Evolutionary conservation across 2,797 vertebrate genomes (phyloP).

Genomic region (Tachyglossus aculeatus): DNA sequence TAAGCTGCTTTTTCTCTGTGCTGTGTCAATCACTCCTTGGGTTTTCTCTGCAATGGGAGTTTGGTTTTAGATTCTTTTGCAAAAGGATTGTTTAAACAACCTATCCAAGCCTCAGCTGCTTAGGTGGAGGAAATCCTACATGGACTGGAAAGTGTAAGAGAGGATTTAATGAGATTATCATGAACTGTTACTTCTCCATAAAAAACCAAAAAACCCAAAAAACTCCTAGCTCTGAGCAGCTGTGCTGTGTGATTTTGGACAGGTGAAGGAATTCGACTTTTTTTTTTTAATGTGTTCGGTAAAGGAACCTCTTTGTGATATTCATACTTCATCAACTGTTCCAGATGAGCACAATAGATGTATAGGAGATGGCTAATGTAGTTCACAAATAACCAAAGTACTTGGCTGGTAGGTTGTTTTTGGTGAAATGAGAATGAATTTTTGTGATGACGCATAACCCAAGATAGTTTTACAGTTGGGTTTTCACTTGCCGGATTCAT

Average conservation of each 20-base stretch:
- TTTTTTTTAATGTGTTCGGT: too few relatives aligned
- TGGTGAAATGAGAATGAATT: too few relatives aligned
- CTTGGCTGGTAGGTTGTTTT: too few relatives aligned
- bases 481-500: too few relatives aligned
- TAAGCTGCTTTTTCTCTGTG: slow-evolving; percentile 16
- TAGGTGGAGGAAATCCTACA: slow-evolving; percentile 44
- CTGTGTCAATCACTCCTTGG: slow-evolving; percentile 12
- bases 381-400: too few relatives aligned
- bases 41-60: not conserved
- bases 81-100: slow-evolving; percentile 44
- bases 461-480: too few relatives aligned
- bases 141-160: slow-evolving; percentile 66
- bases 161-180: slow-evolving; percentile 71
- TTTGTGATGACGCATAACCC: too few relatives aligned
- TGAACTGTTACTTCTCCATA: slow-evolving; percentile 62
- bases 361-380: too few relatives aligned
- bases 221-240: slow-evolving; percentile 31
- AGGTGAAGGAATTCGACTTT: slow-evolving; percentile 59
- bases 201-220: too few relatives aligned
- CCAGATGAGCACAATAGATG: too few relatives aligned
- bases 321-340: too few relatives aligned
- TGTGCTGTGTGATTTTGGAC: slow-evolving; percentile 56
- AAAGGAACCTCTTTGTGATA: too few relatives aligned
- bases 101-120: slow-evolving; percentile 6
- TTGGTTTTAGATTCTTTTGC: not conserved